These are phyloP conservation scores for Rissa tridactyla DNA, from an alignment of 2,113 vertebrate genomes.

Conservation along the genomic window DNA sequence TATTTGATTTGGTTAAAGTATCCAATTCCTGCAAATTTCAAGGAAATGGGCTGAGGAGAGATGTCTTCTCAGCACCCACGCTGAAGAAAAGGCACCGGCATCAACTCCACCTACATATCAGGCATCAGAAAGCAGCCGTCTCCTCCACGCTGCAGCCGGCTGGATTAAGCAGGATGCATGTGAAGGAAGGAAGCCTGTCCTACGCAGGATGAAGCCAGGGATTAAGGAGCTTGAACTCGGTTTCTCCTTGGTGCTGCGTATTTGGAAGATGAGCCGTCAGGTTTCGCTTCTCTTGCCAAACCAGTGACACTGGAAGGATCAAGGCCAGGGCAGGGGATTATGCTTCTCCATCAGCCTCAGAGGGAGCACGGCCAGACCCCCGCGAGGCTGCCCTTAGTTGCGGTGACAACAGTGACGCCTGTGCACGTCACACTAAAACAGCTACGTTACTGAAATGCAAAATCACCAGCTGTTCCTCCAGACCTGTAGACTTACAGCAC, in stretches of 20 bases:
- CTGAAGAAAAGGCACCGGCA: background rate
- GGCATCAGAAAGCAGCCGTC: background rate
- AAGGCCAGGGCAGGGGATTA: background rate
- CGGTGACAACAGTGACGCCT: background rate
- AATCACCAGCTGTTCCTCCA: background rate
- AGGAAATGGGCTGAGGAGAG: background rate
- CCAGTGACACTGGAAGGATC: background rate
- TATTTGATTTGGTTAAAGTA: background rate
- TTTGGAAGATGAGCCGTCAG: background rate
- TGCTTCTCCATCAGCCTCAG: background rate
- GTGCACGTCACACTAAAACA: background rate
- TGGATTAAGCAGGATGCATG: background rate
- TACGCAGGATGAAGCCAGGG: background rate
- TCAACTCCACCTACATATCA: too few species aligned
- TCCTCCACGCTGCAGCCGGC: rapidly evolving
- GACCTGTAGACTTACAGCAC: background rate
- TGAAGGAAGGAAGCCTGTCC: background rate
- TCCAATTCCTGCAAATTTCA: background rate
- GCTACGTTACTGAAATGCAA: rapidly evolving
- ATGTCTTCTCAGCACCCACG: background rate
- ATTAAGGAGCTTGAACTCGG: background rate
- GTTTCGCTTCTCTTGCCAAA: background rate
- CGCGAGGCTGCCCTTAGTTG: background rate
- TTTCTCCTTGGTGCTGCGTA: background rate
- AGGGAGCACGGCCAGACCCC: background rate